Base-by-base conservation (phyloP, 2,888 invertebrate species). In the Tetramorium bicarinatum region DNA sequence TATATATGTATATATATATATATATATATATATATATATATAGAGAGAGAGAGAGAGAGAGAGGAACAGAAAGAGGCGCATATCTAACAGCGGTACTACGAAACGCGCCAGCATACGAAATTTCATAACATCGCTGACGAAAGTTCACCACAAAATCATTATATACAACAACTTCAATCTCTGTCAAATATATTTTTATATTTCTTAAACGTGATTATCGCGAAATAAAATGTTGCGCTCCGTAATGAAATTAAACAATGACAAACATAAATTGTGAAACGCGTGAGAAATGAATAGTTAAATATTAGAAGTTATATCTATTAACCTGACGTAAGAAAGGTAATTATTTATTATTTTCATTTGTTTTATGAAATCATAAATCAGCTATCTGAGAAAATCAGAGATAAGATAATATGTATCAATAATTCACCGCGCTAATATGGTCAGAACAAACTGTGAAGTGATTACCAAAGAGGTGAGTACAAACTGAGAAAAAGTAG, bases 101-200 rank as follows among this genome's bases (percentile, higher is more conserved):
- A 71, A 77, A 69, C 38, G 29, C 56, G n/a, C 13, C 21, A 38
- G 62, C 34, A 25, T 72, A 49, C 13, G 21, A 71, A 83, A 82
- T 86, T 88, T 89, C 86, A 54, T 79, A 86, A 89, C 49, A 79
- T 38, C 64, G 59, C 49, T 64, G 59, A 62, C 41, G 69, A 77
- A 85, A 86, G 72, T 56, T 72, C 25, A 29, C 74, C 29, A 69
- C 59, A 62, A 82, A 84, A 87, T 83, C 25, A 64, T 83, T 71
- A 66, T 25, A 21, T 34, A 56, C 64, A 21, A 59, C 49, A 4
- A 18, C 47, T 54, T 62, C 64, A 85, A 85, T 85, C 56, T 74
- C 49, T 25, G 86, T 49, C 41, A 72, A 81, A 76, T 66, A 52
- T 49, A 75, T 80, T 71, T 75, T 66, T 72, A 21, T 18, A 64